Base-by-base conservation (phyloP, 2,888 invertebrate genomes). In the Julus scandinavius region DNA sequence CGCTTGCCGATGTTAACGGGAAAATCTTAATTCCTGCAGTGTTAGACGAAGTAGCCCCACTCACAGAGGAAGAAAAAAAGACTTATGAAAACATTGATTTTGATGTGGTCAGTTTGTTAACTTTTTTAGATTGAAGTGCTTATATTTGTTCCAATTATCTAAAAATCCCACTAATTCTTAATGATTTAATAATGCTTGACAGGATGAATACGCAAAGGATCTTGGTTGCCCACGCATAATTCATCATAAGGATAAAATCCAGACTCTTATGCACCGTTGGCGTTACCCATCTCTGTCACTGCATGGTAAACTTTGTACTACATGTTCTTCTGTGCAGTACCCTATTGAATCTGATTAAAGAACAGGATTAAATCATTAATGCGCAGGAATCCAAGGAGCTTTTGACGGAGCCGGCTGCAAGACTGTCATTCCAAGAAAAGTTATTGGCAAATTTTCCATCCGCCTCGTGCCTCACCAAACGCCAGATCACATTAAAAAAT, bases 381-480 rank as follows among this genome's bases (percentile, higher is more conserved):
- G 5, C n/a, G 49, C 83, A 90, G 92, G 98, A 80, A 97, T 99
- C 91, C 98, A 99, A 93, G 98, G 94, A 49, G 99, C 99, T 7
- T 98, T 98, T 91, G 96, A 96, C 92, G 98, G 97, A 90, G 94
- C 96, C 0, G 99, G 99, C 17, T 95, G 96, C 38, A 99, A 99
- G 92, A 99, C 99, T 88, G 98, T 99, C 0, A 99, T 98, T 91
- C 97, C 97, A 0, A 94, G 95, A 85, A 97, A 97, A 93, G 98
- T 99, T 0, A 96, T 95, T 91, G 99, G 99, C 40, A 99, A 99
- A 93, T 99, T 99, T 93, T 99, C 99, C 0, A 96, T 99, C 90
- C 95, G 99, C 88, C 95, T 98, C 90, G 99, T 99, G n/a, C 99
- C 99, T 0, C 94, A 99, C 92, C 98, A 98, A 94, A 94, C 95